These are phyloP conservation scores for Perca fluviatilis DNA, from an alignment of 2,113 vertebrate species.

Conservation along the genomic window DNA sequence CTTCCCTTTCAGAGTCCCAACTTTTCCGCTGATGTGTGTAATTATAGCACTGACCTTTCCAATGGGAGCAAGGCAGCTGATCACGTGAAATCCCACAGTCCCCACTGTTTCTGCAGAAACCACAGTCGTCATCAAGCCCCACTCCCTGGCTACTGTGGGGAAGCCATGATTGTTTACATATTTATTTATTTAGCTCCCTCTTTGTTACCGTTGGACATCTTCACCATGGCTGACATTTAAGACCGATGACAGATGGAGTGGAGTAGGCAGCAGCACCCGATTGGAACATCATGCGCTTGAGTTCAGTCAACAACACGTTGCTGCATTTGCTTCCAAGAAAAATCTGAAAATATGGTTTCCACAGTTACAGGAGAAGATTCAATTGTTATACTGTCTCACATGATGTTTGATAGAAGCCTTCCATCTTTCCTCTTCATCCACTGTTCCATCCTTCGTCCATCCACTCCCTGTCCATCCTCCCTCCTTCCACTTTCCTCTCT, in stretches of 20 bases:
- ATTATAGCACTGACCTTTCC: constrained; percentile 81
- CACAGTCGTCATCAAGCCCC: constrained; percentile 47
- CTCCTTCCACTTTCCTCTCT: too few relatives aligned
- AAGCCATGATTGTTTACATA: constrained; percentile 45
- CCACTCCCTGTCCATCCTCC: too few relatives aligned
- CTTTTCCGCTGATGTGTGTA: constrained; percentile 81
- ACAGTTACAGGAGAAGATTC: constrained; percentile 7
- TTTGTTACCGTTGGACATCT: constrained; percentile 35
- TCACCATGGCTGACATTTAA: constrained; percentile 64
- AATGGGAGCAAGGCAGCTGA: constrained; percentile 57
- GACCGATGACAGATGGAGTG: constrained; percentile 23
- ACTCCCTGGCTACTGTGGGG: constrained; percentile 29
- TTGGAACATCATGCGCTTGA: constrained; percentile 8
- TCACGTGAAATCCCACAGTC: constrained; percentile 64
- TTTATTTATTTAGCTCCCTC: constrained; percentile 43
- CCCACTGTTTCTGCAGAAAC: constrained; percentile 61
- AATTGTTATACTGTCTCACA: constrained; percentile 12
- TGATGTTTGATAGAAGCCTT: background rate
- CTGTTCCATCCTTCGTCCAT: too few relatives aligned
- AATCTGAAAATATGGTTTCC: constrained; percentile 4
- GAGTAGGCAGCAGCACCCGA: background rate
- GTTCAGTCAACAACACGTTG: constrained; percentile 7
- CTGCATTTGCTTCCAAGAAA: background rate
- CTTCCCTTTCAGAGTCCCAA: constrained; percentile 47
- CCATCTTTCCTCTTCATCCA: too few relatives aligned